Conservation (phyloP, 2,113 vertebrate species). For the Lynx canadensis region DNA sequence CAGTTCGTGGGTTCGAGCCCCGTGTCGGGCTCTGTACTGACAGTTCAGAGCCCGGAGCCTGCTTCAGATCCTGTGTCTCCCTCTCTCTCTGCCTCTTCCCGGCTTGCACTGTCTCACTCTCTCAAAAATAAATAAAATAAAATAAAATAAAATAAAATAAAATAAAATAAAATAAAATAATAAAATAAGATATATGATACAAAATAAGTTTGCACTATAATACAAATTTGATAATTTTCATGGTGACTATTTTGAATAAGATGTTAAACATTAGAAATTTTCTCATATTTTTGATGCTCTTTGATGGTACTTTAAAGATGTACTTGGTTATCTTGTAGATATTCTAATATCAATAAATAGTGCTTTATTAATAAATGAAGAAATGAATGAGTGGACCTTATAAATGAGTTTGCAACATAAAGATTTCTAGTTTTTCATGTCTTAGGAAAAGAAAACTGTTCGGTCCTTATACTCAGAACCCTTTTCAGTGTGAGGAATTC, state of each 20-base stretch:
- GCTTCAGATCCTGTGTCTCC: too few species aligned
- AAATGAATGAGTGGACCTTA: background rate
- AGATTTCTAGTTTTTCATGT: background rate
- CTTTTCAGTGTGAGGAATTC: background rate
- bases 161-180: too few species aligned
- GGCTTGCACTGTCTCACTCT: too few species aligned
- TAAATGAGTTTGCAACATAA: background rate
- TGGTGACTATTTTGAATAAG: background rate
- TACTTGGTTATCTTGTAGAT: background rate
- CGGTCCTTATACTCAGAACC: background rate
- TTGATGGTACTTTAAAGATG: background rate
- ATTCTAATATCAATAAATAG: background rate
- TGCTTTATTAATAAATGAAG: background rate
- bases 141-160: too few species aligned
- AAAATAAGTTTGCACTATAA: background rate
- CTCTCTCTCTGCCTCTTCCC: too few species aligned
- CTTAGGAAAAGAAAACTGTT: background rate
- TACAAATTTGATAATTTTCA: background rate
- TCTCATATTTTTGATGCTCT: background rate
- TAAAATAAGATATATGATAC: background rate
- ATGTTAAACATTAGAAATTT: background rate
- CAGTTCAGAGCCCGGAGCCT: too few species aligned
- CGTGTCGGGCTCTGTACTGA: too few species aligned
- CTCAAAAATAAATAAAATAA: too few species aligned
- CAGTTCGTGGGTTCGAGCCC: too few species aligned